Base-by-base conservation (phyloP, 2,113 vertebrate genomes). In the Ceyx cyanopectus region DNA sequence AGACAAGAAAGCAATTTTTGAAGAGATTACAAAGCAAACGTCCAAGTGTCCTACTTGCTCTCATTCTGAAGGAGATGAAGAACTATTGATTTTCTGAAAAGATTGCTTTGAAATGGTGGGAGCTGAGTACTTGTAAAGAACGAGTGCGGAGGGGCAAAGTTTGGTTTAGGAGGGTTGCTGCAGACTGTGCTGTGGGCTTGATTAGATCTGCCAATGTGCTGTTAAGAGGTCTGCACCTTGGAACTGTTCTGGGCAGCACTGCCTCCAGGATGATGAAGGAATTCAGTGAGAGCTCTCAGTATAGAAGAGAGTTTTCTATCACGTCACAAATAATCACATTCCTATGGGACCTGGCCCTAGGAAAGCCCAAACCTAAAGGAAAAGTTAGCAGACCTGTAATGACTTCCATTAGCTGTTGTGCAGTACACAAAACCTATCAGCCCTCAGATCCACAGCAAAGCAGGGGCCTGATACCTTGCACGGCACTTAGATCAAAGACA, bases 71-170 rank as follows among this genome's bases (percentile, higher is more conserved):
- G 94, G 93, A 95, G 95, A 96, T 96, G 94, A 95, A 96, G 95
- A 96, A 95, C 94, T 96, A 96, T 96, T 77, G 95, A 96, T 96
- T 96, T 95, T 95, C 92, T 92, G 95, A 89, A 88, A 92, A 96
- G 94, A 96, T 96, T 95, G 95, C 94, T 95, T 95, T 96, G 95
- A 95, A 96, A 94, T 91, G 85, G 94, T 92, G 85, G 90, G 94
- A 95, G 92, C 85, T 51, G 90, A 95, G 87, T 73, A 89, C 67
- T 94, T 95, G 94, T 80, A 74, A 95, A 56, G 94, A 73, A 80
- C 2, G 1, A 89, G 95, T 80, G 93, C 85, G 92, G 94, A 92
- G 90, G 90, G 92, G 90, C 92, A 82, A 75, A 85, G 87, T 83
- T 95, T 74, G 93, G 79, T 92, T 94, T 94, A 69, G 90, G 51